Evolutionary conservation across 2,888 invertebrate species (phyloP).

Genomic region (Nesidiocoris tenuis): DNA sequence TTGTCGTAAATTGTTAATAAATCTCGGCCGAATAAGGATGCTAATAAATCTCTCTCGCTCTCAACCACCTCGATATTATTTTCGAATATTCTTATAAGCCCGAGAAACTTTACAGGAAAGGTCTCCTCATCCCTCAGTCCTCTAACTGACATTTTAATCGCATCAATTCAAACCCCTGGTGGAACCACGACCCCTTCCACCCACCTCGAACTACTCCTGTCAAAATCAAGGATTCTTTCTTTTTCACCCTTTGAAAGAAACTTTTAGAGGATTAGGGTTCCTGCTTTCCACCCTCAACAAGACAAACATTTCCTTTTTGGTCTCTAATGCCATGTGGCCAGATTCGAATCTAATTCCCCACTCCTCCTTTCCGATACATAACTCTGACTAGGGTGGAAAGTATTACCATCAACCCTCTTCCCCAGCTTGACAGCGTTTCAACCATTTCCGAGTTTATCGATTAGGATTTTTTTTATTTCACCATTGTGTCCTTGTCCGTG

Average conservation of each 20-base stretch:
- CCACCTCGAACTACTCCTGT: no score
- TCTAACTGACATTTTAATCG: no score
- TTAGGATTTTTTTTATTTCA: constrained; percentile 12
- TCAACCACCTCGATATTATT: no score
- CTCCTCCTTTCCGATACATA: background rate
- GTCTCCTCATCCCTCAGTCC: no score
- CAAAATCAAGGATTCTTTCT: background rate
- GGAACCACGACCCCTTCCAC: no score
- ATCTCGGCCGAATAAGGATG: no score
- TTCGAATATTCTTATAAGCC: no score
- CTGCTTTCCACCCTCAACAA: background rate
- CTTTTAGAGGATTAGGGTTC: constrained; percentile 36
- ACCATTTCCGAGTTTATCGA: constrained; percentile 12
- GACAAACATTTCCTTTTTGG: constrained; percentile 28
- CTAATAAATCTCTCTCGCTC: no score
- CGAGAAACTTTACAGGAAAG: no score
- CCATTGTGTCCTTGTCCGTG: no score
- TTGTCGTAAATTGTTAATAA: no score
- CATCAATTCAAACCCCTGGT: no score
- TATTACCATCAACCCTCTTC: background rate
- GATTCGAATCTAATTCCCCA: constrained; percentile 37
- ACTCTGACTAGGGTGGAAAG: background rate
- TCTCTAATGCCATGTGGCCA: constrained; percentile 39
- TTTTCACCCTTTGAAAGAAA: constrained; percentile 3
- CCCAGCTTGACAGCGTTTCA: background rate